Evolutionary conservation across 1,140 invertebrate species (phyloP).

Genomic region (Ostrea edulis): DNA sequence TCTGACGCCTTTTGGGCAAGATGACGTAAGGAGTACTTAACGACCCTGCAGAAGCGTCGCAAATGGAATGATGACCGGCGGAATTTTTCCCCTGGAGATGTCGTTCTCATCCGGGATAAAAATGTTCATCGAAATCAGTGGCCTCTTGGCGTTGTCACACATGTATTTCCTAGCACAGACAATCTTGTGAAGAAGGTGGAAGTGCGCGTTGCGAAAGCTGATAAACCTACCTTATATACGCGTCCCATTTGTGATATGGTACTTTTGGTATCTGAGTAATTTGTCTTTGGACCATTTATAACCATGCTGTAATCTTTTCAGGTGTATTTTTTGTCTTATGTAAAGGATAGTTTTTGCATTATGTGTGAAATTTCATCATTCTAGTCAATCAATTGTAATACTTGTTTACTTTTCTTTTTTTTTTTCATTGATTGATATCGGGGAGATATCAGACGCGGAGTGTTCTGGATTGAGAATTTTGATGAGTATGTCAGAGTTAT

Average conservation of each 20-base stretch:
- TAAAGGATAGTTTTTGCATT: too few species aligned
- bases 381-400: too few species aligned
- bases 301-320: too few species aligned
- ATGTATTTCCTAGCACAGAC: background rate
- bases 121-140: background rate
- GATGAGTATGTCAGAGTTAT: too few species aligned
- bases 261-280: background rate
- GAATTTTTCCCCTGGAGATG: slow-evolving; percentile 31
- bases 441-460: too few species aligned
- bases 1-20: slow-evolving; percentile 42
- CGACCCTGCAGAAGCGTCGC: slow-evolving; percentile 24
- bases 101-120: slow-evolving; percentile 37
- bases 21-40: slow-evolving; percentile 27
- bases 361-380: too few species aligned
- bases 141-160: background rate
- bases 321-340: too few species aligned
- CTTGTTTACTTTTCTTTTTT: too few species aligned
- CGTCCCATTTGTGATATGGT: background rate
- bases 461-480: too few species aligned
- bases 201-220: too few species aligned
- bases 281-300: background rate
- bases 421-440: too few species aligned
- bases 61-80: slow-evolving; percentile 29
- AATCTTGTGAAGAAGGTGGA: background rate
- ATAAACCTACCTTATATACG: background rate